Evolutionary conservation across 2,888 invertebrate genomes (phyloP), one percentile per base, ranked within the genome.

Genomic region (Pachliopta kotzebuea): DNA sequence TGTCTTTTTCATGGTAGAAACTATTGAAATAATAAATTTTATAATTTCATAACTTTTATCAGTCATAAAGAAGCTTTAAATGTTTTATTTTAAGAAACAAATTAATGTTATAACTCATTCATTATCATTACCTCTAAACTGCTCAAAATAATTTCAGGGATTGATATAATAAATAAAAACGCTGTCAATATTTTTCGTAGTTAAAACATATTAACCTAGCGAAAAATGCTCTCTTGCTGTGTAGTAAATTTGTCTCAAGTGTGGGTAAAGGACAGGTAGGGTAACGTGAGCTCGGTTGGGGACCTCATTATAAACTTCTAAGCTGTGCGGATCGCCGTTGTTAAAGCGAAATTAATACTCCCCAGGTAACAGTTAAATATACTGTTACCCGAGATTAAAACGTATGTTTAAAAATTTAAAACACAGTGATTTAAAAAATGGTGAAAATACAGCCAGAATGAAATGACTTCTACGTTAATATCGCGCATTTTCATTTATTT

Each of bases 251-350:
- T 60, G 56, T 65, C 60, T 65, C 50, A 52, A 56, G 45, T 42
- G 64, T 49, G 60, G 59, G 52, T 53, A 56, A 56, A 52, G 60
- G 60, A 56, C 52, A 56, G 56, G 60, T 64, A 64, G 21, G 60
- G 64, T 60, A 65, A 65, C 60, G 42, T 52, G 59, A 60, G 60
- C 56, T 45, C 64, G 60, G 26, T 52, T 53, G 56, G 60, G 56
- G 56, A 60, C 64, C 64, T 65, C 60, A 65, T 65, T 65, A 65
- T 65, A 60, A 60, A 65, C 64, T 65, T 56, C 31, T 52, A 53
- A 56, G 56, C 60, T 50, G 24, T 60, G 52, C 26, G 53, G 56
- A 60, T 60, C 56, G 60, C 21, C 56, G 52, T 56, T 65, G 60
- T 64, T 56, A 65, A 65, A 65, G 42, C 42, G 42, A 65, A 65